Conservation (phyloP, 2,888 invertebrate genomes). For the Chrysolina americana region DNA sequence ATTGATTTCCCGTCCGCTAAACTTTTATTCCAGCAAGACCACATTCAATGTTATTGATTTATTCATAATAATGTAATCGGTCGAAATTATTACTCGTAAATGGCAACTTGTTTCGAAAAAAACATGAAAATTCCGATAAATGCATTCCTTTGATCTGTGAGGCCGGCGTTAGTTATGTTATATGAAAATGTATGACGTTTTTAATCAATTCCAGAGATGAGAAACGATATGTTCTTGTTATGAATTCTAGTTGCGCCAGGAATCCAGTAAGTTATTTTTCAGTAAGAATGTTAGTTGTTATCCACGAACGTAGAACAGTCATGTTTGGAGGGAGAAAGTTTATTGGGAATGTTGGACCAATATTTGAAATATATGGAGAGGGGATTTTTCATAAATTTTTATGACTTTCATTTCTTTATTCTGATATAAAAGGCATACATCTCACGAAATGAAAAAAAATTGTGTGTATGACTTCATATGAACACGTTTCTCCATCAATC, state of each 20-base stretch:
- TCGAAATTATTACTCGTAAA: slow-evolving; percentile 13
- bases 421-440: no score
- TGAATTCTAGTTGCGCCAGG: not conserved
- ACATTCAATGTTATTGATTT: slow-evolving; percentile 2
- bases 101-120: not conserved
- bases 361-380: no score
- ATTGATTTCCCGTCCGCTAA: slow-evolving; percentile 3
- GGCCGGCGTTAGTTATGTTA: slow-evolving; percentile 1
- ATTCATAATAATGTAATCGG: slow-evolving; percentile 13
- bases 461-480: no score
- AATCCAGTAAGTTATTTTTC: not conserved
- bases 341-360: no score
- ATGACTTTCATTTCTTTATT: no score
- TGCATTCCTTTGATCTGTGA: slow-evolving; percentile 8
- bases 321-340: no score
- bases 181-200: not conserved
- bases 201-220: not conserved
- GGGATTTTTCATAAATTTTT: no score
- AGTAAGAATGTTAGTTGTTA: no score
- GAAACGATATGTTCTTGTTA: not conserved
- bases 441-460: no score
- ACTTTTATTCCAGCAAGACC: not conserved
- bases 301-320: no score
- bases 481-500: no score
- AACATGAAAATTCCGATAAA: not conserved